These are phyloP conservation scores for Equus quagga DNA, from an alignment of 2,113 vertebrate genomes.

Conservation along the genomic window DNA sequence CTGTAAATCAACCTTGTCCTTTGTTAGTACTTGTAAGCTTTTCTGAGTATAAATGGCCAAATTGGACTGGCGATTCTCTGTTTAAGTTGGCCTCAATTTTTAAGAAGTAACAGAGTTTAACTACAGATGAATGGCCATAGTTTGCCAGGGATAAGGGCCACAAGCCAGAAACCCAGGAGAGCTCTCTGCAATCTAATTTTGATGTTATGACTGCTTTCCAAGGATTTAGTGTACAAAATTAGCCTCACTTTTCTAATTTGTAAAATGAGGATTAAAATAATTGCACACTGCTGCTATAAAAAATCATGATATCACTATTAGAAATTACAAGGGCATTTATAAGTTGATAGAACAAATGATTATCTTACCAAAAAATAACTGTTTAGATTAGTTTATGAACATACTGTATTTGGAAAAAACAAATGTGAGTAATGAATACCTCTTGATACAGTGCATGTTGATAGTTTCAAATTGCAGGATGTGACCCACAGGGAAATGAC, in stretches of 20 bases:
- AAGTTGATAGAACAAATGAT: slow-evolving; percentile 20
- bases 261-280: slow-evolving; percentile 54
- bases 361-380: neutral
- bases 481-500: neutral
- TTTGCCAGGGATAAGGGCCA: neutral
- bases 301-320: slow-evolving; percentile 44
- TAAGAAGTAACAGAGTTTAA: neutral
- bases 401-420: slow-evolving; percentile 1
- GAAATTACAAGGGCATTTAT: slow-evolving; percentile 36
- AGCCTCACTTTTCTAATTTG: slow-evolving; percentile 51
- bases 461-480: slow-evolving; percentile 47
- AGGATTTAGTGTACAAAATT: slow-evolving; percentile 36
- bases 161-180: neutral
- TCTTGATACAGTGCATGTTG: neutral
- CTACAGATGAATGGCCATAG: neutral
- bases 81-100: slow-evolving; percentile 49
- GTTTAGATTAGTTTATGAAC: slow-evolving; percentile 22
- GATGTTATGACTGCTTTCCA: neutral
- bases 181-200: slow-evolving; percentile 7
- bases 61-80: neutral
- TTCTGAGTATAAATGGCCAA: slow-evolving; percentile 24
- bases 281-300: neutral
- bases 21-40: neutral
- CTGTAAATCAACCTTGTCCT: slow-evolving; percentile 1
- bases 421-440: neutral